Evolutionary conservation across 1,140 invertebrate species (phyloP).

Genomic region (Lepidotrigona ventralis): DNA sequence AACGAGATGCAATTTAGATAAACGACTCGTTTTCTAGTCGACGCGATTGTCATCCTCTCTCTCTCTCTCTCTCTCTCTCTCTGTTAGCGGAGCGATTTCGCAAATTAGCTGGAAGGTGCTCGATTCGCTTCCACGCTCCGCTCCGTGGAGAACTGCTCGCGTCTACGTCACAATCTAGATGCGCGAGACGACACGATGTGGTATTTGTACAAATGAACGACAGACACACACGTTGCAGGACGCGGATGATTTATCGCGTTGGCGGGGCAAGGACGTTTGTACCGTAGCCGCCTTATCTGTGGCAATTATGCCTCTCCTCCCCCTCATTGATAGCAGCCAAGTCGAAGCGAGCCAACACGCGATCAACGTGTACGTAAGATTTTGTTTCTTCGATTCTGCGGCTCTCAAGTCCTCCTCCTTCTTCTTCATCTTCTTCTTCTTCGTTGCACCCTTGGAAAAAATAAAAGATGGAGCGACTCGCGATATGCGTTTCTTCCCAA

Average conservation of each 20-base stretch:
- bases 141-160: too few relatives aligned
- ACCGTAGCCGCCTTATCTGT: slow-evolving; percentile 37
- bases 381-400: background rate
- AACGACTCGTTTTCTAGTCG: background rate
- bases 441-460: background rate
- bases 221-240: background rate
- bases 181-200: slow-evolving; percentile 9
- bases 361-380: background rate
- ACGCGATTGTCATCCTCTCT: background rate
- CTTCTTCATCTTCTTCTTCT: background rate
- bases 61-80: background rate
- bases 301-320: slow-evolving; percentile 51
- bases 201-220: slow-evolving; percentile 34
- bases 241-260: slow-evolving; percentile 31
- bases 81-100: background rate
- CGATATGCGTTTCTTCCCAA: slow-evolving; percentile 8
- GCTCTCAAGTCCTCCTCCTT: background rate
- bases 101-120: background rate
- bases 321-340: slow-evolving; percentile 33
- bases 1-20: slow-evolving; percentile 31
- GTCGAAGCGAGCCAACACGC: background rate
- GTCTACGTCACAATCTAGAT: slow-evolving; percentile 21
- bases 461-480: slow-evolving; percentile 3
- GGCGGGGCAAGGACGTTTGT: slow-evolving; percentile 18
- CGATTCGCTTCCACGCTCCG: background rate